Evolutionary conservation across 2,797 vertebrate species (phyloP), one percentile per base, ranked within the genome.

Genomic region (Chaenodraco wilsoni): DNA sequence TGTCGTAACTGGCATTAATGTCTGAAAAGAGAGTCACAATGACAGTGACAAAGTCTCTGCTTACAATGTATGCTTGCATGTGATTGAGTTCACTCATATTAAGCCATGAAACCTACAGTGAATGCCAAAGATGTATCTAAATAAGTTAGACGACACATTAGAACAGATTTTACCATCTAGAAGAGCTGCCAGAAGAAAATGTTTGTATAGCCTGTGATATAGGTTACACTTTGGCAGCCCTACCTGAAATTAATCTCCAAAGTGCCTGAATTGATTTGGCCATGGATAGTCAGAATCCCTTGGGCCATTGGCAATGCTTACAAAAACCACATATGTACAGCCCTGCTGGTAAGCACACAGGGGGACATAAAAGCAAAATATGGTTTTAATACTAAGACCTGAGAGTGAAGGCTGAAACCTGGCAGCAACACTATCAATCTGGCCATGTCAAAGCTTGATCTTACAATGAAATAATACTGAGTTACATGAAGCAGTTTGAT

Each of bases 191-290:
- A 63, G 33, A 17, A 54, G n/a, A 43, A 74, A 56, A 40, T 40
- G 64, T 14, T 49, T 48, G 43, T 67, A 74, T 70, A 58, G 67
- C 48, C n/a, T 31, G 67, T 63, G 41, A 67, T 67, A 54, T 67
- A 33, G 45, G 50, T 51, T n/a, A 9, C 50, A 63, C 11, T 14
- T 58, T 75, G 57, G 46, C 63, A 46, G 52, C 15, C 0, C 16
- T 41, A 16, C 27, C n/a, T 40, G n/a, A 59, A 41, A 62, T 79
- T 33, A 23, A 51, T 60, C 16, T 48, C 16, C 14, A 8, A 57
- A 31, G 23, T 62, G 31, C 37, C 11, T 54, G 46, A 19, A 63
- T 21, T 68, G 12, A 80, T 76, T 50, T 61, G 74, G 16, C n/a
- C 57, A 2, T 48, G 31, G 31, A 40, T 33, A 27, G 37, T 65